Base-by-base conservation (phyloP, 2,113 vertebrate genomes). In the Dendrocopos noguchii region DNA sequence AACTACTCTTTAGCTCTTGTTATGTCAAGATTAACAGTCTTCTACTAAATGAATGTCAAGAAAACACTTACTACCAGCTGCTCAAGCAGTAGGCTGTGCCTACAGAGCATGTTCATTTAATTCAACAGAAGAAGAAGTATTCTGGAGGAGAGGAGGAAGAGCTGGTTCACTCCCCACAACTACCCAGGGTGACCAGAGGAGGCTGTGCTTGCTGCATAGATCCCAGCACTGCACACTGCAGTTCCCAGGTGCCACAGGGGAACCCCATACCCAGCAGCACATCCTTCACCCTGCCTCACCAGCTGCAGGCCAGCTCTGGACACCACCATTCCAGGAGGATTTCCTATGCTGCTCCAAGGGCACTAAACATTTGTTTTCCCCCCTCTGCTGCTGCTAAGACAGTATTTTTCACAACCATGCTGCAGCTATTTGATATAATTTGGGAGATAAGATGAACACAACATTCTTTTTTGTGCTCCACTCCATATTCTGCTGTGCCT, bases 71-170 rank as follows among this genome's bases (percentile, higher is more conserved):
- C 44, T 79, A 68, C 15, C 39, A 76, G 14, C 18, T n/a, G 27
- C 64, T 73, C 22, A 31, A 70, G 11, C 59, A 70, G 52, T 2
- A 8, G 31, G 12, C 5, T 29, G 34, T 24, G 10, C 39, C 75
- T 80, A 11, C 15, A 31, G 50, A 28, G 14, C 29, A 6, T 11
- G 70, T 88, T 52, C 0, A 0, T 31, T 89, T 8, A 52, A 67
- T 33, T 66, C 16, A 31, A 17, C 25, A 80, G 71, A 68, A 68
- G 57, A 61, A 90, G 57, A 83, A 88, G 92, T 63, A 33, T 56
- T 76, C 88, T 74, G 84, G 87, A 92, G 67, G 0, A 80, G 92
- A 93, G 81, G 44, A 91, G 75, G 68, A 94, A 75, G 61, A 6
- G 87, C 60, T 88, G 57, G n/a, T 19, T 91, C 22, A 18, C 88